Evolutionary conservation across 2,888 invertebrate species (phyloP).

Genomic region (Phymatocera aterrima): DNA sequence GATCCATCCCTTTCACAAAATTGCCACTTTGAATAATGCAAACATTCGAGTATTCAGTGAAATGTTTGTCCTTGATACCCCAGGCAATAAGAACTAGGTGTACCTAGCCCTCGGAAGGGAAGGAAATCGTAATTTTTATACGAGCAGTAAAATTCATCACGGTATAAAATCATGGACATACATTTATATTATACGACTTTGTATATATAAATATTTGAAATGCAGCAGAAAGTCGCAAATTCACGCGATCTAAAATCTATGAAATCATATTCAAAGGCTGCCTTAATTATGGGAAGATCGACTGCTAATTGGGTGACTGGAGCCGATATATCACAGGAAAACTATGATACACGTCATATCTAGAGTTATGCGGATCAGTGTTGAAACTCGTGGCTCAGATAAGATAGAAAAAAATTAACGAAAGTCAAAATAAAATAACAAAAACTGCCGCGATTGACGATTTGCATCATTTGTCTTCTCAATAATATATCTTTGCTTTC

Average conservation of each 20-base stretch:
- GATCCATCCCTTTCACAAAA: not conserved
- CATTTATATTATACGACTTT: not conserved
- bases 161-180: not conserved
- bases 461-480: not conserved
- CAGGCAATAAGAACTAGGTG: not conserved
- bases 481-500: conserved; percentile 7
- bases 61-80: not conserved
- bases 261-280: not conserved
- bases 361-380: not conserved
- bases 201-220: not conserved
- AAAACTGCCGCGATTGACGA: not conserved
- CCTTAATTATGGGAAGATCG: not conserved
- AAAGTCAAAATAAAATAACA: too few species aligned
- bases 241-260: not conserved
- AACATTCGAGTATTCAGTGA: conserved; percentile 3
- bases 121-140: not conserved
- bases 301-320: not conserved
- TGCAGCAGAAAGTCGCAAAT: not conserved
- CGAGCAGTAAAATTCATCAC: not conserved
- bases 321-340: not conserved
- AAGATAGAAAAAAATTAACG: too few species aligned
- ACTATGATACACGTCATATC: not conserved
- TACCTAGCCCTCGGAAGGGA: not conserved
- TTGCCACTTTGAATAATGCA: conserved; percentile 2
- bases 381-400: not conserved